A percentile compares a stretch with the other conserved stretches of the same genome.
Evolutionary conservation across 2,113 vertebrate genomes (phyloP).

Genomic region (Mastomys coucha): DNA sequence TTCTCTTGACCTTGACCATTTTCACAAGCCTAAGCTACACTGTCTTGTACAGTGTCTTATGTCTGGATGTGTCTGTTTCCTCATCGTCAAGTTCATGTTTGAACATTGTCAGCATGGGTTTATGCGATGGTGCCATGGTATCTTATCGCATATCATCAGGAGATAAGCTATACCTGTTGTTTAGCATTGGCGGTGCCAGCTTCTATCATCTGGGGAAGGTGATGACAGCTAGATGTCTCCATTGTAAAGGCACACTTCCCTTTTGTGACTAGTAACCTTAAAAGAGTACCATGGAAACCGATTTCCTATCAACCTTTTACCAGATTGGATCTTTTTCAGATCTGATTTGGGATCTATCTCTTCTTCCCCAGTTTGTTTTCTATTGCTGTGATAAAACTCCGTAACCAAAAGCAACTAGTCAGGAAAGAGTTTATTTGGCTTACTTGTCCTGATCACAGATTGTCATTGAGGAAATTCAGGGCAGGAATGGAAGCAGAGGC

Average conservation of each 20-base stretch:
- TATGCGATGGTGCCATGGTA: background rate
- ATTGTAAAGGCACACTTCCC: background rate
- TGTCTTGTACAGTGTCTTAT: background rate
- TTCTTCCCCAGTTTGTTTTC: background rate
- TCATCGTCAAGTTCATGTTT: background rate
- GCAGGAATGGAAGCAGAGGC: background rate
- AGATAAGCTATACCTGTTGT: constrained; percentile 32
- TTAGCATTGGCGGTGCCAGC: background rate
- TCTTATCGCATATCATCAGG: background rate
- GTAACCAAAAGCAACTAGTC: background rate
- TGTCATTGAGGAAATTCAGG: background rate
- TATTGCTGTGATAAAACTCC: background rate
- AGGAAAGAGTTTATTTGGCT: background rate
- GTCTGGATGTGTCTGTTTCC: background rate
- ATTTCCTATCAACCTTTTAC: background rate
- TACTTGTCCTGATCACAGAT: background rate
- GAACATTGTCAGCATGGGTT: background rate
- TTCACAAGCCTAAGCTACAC: background rate
- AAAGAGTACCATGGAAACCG: background rate
- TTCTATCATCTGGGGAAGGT: constrained; percentile 5
- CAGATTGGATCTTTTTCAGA: background rate
- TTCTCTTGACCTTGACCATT: constrained; percentile 6
- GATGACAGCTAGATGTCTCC: constrained; percentile 52
- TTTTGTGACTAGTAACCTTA: constrained; percentile 3
- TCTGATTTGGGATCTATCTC: background rate